Evolutionary conservation across 2,888 invertebrate species (phyloP).

Genomic region (Pseudoips prasinana): DNA sequence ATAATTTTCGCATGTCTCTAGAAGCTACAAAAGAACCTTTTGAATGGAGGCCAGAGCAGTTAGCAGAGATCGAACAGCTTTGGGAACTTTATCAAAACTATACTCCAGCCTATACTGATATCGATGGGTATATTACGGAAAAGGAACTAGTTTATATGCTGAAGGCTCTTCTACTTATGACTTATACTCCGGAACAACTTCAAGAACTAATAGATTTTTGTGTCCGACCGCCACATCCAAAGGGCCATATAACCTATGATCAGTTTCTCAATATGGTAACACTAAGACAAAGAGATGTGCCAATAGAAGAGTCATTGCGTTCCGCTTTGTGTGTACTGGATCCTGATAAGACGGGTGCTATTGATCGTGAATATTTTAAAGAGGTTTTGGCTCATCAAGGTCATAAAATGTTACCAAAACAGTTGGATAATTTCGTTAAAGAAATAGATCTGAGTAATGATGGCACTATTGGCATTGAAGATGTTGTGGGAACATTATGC

Average conservation of each 20-base stretch:
- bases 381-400: conserved; percentile 56
- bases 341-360: conserved; percentile 48
- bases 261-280: conserved; percentile 70
- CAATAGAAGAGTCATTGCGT: conserved; percentile 63
- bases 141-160: conserved; percentile 70
- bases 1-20: conserved; percentile 58
- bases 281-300: conserved; percentile 59
- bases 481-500: conserved; percentile 69
- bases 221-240: conserved; percentile 60
- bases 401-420: conserved; percentile 54
- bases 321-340: conserved; percentile 59
- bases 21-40: conserved; percentile 63
- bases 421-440: conserved; percentile 61
- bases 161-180: conserved; percentile 59
- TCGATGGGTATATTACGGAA: conserved; percentile 62
- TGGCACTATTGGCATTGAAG: conserved; percentile 68
- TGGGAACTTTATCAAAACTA: conserved; percentile 68
- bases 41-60: conserved; percentile 61
- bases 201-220: conserved; percentile 61
- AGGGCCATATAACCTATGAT: conserved; percentile 62
- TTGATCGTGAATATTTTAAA: conserved; percentile 60
- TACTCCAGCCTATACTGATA: conserved; percentile 66
- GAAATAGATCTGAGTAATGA: conserved; percentile 71
- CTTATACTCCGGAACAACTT: conserved; percentile 65
- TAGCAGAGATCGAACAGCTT: conserved; percentile 65